A percentile compares a stretch with the other conserved stretches of the same genome.
Conservation (phyloP, 2,113 vertebrate species). For the Polypterus senegalus region DNA sequence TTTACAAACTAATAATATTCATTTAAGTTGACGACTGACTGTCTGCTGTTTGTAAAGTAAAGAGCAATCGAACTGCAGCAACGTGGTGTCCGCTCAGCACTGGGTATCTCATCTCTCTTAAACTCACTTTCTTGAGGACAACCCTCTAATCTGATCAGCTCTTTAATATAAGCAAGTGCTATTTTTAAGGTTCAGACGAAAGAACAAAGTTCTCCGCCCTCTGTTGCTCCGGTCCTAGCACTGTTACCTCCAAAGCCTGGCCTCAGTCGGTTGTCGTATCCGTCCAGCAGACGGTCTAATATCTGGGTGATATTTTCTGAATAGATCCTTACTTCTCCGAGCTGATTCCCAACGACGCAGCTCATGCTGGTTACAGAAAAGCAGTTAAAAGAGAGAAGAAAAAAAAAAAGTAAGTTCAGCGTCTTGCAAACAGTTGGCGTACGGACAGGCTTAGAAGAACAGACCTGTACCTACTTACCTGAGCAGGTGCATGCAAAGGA, state of each 20-base stretch:
- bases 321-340: conserved; percentile 53
- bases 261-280: conserved; percentile 85
- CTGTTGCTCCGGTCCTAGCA: too few species aligned
- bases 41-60: too few species aligned
- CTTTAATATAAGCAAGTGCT: background rate
- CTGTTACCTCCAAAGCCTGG: conserved; percentile 83
- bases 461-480: background rate
- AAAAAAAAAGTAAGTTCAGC: background rate
- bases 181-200: background rate
- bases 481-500: too few species aligned
- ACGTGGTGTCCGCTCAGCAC: too few species aligned
- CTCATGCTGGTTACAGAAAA: conserved; percentile 46
- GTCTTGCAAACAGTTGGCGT: background rate
- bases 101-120: too few species aligned
- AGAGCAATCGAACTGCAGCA: too few species aligned
- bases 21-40: too few species aligned
- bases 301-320: conserved; percentile 81
- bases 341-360: conserved; percentile 40
- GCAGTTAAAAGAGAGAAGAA: too few species aligned
- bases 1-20: too few species aligned
- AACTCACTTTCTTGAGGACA: too few species aligned
- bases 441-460: background rate
- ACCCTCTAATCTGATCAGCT: background rate
- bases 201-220: too few species aligned
- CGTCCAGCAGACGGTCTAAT: conserved; percentile 81